Percentiles rank a stretch among this genome's conserved stretches.
Evolutionary conservation across 2,888 invertebrate species (phyloP).

Genomic region (Limulus polyphemus): DNA sequence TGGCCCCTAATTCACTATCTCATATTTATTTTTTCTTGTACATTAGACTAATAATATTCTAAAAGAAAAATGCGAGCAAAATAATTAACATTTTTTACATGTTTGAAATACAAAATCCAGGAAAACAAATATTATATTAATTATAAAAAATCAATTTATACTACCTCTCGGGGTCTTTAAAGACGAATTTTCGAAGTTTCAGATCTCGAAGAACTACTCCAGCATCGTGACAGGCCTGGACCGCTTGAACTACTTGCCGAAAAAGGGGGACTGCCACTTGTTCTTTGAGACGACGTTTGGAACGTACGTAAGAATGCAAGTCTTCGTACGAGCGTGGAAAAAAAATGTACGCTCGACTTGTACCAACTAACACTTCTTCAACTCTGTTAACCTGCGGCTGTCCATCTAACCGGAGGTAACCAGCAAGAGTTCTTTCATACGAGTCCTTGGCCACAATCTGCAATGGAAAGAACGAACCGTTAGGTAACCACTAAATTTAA

Average conservation of each 20-base stretch:
- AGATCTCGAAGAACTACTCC: slow-evolving; percentile 90
- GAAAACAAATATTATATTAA: too few species aligned
- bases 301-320: slow-evolving; percentile 82
- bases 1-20: too few species aligned
- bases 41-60: too few species aligned
- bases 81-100: too few species aligned
- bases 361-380: slow-evolving; percentile 62
- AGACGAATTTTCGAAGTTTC: slow-evolving; percentile 91
- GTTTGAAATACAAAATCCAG: too few species aligned
- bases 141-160: too few species aligned
- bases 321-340: slow-evolving; percentile 74
- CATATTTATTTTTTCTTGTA: too few species aligned
- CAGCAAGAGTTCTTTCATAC: slow-evolving; percentile 48
- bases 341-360: slow-evolving; percentile 46
- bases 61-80: too few species aligned
- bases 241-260: slow-evolving; percentile 79
- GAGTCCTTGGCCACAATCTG: too few species aligned
- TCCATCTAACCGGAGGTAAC: slow-evolving; percentile 70
- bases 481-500: too few species aligned
- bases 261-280: slow-evolving; percentile 73
- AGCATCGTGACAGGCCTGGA: slow-evolving; percentile 78
- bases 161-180: slow-evolving; percentile 79
- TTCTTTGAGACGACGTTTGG: slow-evolving; percentile 69
- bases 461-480: too few species aligned
- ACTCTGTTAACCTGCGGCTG: slow-evolving; percentile 36